phyloP scores from a whole-genome alignment of 2,113 vertebrate species.

The Ailuropoda melanoleuca region DNA sequence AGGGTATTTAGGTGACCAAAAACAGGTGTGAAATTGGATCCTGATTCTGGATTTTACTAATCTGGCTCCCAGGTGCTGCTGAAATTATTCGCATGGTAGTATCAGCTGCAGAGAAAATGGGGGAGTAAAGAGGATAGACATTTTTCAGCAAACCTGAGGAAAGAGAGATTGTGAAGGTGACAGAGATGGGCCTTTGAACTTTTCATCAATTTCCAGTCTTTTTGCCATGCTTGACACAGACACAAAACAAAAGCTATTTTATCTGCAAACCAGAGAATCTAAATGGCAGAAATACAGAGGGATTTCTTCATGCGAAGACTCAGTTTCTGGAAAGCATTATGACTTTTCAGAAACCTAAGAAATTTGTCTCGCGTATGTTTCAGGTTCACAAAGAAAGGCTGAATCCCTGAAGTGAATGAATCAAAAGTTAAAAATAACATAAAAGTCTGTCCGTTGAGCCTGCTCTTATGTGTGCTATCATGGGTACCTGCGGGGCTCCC shows the following conservation, averaged over 20 bases:
- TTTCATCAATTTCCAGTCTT: neutral
- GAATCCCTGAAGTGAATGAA: neutral
- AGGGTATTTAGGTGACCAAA: neutral
- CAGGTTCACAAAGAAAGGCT: neutral
- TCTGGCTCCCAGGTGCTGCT: neutral
- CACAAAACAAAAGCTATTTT: neutral
- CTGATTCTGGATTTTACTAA: neutral
- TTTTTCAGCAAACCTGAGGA: neutral
- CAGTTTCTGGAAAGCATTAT: neutral
- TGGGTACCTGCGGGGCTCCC: neutral
- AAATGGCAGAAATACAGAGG: neutral
- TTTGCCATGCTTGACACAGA: neutral
- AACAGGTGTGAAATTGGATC: neutral
- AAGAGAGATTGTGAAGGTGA: neutral
- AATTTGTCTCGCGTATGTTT: neutral
- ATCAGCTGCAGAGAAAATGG: neutral
- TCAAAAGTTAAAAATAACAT: neutral
- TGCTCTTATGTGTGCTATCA: neutral
- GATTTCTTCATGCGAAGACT: neutral
- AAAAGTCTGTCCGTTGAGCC: neutral
- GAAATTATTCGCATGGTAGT: neutral
- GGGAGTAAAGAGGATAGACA: neutral
- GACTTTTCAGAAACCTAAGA: neutral
- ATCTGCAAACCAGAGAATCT: neutral
- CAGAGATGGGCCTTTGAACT: neutral